Evolutionary conservation across 64 coral and sea anemone species (phyloP).

Genomic region (Trachythela sp.): DNA sequence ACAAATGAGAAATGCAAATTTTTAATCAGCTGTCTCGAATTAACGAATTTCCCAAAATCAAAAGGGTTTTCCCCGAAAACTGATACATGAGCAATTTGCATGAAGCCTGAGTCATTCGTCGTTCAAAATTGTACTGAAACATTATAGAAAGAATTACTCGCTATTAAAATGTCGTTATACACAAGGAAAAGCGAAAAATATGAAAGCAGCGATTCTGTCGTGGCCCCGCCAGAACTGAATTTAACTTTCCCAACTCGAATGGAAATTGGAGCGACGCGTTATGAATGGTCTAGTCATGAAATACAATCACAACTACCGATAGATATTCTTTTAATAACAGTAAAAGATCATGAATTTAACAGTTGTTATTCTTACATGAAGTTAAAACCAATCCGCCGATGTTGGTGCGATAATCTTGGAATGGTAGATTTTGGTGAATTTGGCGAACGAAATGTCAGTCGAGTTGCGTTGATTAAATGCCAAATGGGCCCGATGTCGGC

Average conservation of each 20-base stretch:
- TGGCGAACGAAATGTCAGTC: background rate
- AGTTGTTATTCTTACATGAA: conserved; percentile 14
- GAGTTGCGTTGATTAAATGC: conserved; percentile 4
- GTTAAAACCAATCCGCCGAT: background rate
- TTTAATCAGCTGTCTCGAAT: too few relatives aligned
- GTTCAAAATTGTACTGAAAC: too few relatives aligned
- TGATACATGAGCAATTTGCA: too few relatives aligned
- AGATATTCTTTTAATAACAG: conserved; percentile 30
- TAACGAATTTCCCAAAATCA: too few relatives aligned
- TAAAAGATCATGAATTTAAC: conserved; percentile 26
- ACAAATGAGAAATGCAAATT: too few relatives aligned
- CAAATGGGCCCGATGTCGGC: background rate
- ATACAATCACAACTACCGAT: background rate
- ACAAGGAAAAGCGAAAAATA: too few relatives aligned
- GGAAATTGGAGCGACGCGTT: background rate
- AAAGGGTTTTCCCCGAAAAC: too few relatives aligned
- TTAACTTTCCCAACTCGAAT: background rate
- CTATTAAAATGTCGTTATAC: too few relatives aligned
- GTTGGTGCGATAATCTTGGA: background rate
- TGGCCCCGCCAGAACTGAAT: background rate
- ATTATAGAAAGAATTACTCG: too few relatives aligned
- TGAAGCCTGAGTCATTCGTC: too few relatives aligned
- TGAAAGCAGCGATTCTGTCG: too few relatives aligned
- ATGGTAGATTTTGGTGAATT: conserved; percentile 20
- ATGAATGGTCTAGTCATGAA: background rate